Base-by-base conservation (phyloP, 2,113 vertebrate species). In the Stigmatopora nigra region DNA sequence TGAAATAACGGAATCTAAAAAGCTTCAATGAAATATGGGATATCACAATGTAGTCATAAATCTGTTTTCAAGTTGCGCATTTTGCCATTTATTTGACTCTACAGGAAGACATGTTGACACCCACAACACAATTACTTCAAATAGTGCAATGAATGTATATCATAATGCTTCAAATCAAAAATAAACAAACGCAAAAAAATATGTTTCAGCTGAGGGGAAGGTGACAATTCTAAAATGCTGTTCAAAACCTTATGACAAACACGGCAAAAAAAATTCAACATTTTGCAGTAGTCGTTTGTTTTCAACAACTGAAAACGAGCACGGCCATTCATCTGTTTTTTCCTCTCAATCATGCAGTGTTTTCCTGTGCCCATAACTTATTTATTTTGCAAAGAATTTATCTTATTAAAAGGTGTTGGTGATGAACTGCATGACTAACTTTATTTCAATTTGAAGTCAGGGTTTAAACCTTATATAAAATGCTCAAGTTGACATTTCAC, bases 21-120 rank as follows among this genome's bases (percentile, higher is more conserved):
- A n/a, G n/a, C n/a, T 53, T 1, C 51, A 22, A 19, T 13, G 22
- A 57, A 31, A 35, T 35, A 35, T 19, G 35, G 17, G 10, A 5
- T 57, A 8, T 61, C 38, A 8, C 41, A 16, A 16, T 13, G 12
- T 13, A 9, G 22, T 15, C 38, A 71, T 22, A 73, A 65, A 45
- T 12, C 17, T 48, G n/a, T 38, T 19, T 35, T 17, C 44, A 31
- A 14, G 7, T 17, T 25, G 53, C 17, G 58, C 16, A n/a, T 38
- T 9, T 38, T 14, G 7, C 14, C 7, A 14, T 56, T 65, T 17
- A 60, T 70, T 76, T 78, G 52, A 80, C 75, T 81, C 64, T 59
- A 31, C 67, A 83, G 81, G 85, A 86, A 86, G 85, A 84, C 82
- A 25, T 65, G 38, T 67, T 55, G 15, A 10, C 38, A 67, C 65